Base-by-base conservation (phyloP, 2,888 invertebrate species). In the Neoitamus cyanurus region DNA sequence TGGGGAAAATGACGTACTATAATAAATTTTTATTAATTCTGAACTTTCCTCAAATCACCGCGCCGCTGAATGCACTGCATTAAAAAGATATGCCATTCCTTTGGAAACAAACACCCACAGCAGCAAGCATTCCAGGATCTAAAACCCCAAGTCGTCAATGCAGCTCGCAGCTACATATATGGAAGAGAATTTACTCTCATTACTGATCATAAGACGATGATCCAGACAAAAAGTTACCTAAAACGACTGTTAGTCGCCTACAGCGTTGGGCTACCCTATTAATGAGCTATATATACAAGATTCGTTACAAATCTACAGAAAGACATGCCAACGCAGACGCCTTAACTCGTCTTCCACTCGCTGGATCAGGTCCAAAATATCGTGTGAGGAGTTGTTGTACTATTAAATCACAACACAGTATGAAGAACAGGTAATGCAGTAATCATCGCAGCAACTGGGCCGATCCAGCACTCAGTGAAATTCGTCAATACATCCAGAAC, bases 121-220 rank as follows among this genome's bases (percentile, higher is more conserved):
- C 5, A 68, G 68, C 68, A n/a, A 15, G n/a, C 68, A 68, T 15
- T 68, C 15, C 13, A 25, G 15, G 20, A 15, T 3, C 68, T 68
- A 4, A 20, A 68, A 15, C 15, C 2, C 1, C 9, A 68, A 15
- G 2, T 68, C 6, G 5, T 25, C 1, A 15, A n/a, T 68, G 9
- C 9, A 15, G 9, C 68, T 68, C 9, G 68, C 68, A 2, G 20
- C 68, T 68, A 20, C 6, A 15, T 13, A 25, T 68, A 68, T 20
- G 68, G 68, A 2, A 15, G 68, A 15, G 68, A 20, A n/a, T 68
- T 68, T 20, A 68, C 20, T 4, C 31, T 84, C 3, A 69, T 84
- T 1, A 85, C 85, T n/a, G 86, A 85, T 11, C 84, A 86, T 78
- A 85, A 85, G 11, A 84, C 85, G 1, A 31, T 86, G 15, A 85